Conservation (phyloP, 2,888 invertebrate genomes). For the Linnaemya vulpina region DNA sequence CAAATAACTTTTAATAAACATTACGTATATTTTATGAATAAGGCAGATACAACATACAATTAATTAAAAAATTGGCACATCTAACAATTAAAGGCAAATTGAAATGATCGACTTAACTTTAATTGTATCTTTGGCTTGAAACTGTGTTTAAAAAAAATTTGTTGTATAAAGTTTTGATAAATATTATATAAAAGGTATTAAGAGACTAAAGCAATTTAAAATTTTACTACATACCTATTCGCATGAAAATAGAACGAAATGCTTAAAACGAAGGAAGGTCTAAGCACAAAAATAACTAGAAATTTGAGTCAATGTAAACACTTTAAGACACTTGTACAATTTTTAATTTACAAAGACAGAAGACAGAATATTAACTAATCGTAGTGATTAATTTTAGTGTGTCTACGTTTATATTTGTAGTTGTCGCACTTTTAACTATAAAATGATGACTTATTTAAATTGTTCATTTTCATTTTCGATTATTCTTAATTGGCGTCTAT, state of each 20-base stretch:
- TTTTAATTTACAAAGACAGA: slow-evolving; percentile 41
- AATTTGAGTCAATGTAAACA: slow-evolving; percentile 59
- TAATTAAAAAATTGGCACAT: too few species aligned
- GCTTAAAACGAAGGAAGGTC: background rate
- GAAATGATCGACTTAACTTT: too few species aligned
- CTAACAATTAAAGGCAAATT: too few species aligned
- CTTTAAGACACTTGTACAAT: slow-evolving; percentile 57
- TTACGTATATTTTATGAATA: too few species aligned
- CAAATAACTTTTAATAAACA: too few species aligned
- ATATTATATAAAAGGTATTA: too few species aligned
- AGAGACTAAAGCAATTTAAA: background rate
- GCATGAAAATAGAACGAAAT: background rate
- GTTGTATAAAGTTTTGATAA: too few species aligned
- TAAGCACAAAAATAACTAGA: slow-evolving; percentile 16
- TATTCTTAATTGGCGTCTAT: slow-evolving; percentile 58
- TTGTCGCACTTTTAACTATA: slow-evolving; percentile 25
- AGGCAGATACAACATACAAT: too few species aligned
- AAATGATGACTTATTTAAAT: slow-evolving; percentile 34
- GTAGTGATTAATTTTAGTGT: slow-evolving; percentile 49
- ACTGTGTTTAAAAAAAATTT: too few species aligned
- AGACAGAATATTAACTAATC: slow-evolving; percentile 62
- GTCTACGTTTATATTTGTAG: slow-evolving; percentile 9
- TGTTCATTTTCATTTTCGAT: slow-evolving; percentile 6
- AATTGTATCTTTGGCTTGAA: too few species aligned
- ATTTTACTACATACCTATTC: background rate